phyloP scores from a whole-genome alignment of 2,797 vertebrate species.

The Pseudopleuronectes americanus region DNA sequence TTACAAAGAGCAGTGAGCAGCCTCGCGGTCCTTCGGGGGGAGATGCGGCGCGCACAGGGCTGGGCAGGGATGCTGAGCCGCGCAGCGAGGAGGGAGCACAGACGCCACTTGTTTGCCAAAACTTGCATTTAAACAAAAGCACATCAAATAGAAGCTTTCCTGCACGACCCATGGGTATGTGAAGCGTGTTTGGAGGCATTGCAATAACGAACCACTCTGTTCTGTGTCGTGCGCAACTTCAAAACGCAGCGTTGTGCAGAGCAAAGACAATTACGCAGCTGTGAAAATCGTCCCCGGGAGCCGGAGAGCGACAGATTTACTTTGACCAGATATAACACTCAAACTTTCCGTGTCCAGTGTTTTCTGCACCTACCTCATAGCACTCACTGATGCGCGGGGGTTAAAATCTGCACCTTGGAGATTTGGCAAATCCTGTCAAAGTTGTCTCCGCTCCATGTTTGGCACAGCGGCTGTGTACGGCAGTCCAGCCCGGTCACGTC shows the following conservation, averaged over 20 bases:
- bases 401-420: slow-evolving; percentile 17
- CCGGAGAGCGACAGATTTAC: not conserved
- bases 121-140: slow-evolving; percentile 41
- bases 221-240: slow-evolving; percentile 38
- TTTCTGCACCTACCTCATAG: slow-evolving; percentile 65
- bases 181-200: not conserved
- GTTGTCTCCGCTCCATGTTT: slow-evolving; percentile 64
- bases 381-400: slow-evolving; percentile 26
- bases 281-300: not conserved
- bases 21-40: slow-evolving; percentile 8
- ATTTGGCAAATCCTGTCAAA: slow-evolving; percentile 73
- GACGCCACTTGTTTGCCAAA: slow-evolving; percentile 47
- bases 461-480: slow-evolving; percentile 40
- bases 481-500: slow-evolving; percentile 51
- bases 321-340: not conserved
- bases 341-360: slow-evolving; percentile 35
- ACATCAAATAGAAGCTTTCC: not conserved
- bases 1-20: not conserved
- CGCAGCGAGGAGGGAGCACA: slow-evolving; percentile 3
- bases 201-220: not conserved
- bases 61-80: slow-evolving; percentile 68
- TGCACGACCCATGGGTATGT: not conserved
- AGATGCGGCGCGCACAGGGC: slow-evolving; percentile 40
- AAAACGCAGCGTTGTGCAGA: slow-evolving; percentile 3
- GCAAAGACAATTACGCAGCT: slow-evolving; percentile 6